These are phyloP conservation scores for Neodiprion pinetum DNA, from an alignment of 1,140 invertebrate species.

Conservation along the genomic window DNA sequence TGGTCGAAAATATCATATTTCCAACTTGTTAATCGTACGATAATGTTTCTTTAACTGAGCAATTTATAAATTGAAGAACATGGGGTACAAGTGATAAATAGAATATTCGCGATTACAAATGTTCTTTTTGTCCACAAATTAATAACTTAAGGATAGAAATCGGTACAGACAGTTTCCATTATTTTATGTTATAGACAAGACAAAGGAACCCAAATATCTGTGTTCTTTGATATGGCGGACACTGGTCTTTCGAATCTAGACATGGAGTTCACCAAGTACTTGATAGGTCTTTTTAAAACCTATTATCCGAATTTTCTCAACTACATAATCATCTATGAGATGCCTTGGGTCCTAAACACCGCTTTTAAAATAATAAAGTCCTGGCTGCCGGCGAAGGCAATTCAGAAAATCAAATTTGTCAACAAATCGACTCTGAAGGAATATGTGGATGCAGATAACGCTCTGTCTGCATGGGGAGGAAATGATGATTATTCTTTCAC, in stretches of 20 bases:
- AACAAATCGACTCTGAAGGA: constrained; percentile 79
- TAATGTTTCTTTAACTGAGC: neutral
- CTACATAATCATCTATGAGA: constrained; percentile 91
- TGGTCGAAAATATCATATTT: neutral
- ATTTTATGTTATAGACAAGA: constrained; percentile 65
- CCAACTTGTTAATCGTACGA: constrained; percentile 9
- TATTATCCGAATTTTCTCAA: constrained; percentile 93
- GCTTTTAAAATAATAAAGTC: constrained; percentile 93
- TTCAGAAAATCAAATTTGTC: constrained; percentile 90
- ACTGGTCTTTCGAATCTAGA: constrained; percentile 88
- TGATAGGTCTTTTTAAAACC: constrained; percentile 86
- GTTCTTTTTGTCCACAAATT: too few species aligned
- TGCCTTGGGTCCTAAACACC: constrained; percentile 94
- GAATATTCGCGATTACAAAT: too few species aligned
- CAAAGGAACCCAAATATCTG: constrained; percentile 78
- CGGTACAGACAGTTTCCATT: neutral
- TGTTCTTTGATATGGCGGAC: constrained; percentile 90
- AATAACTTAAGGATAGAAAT: too few species aligned
- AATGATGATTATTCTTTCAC: constrained; percentile 76
- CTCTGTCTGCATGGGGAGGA: constrained; percentile 85
- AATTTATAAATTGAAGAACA: neutral
- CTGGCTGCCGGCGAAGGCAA: constrained; percentile 86
- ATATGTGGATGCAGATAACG: constrained; percentile 77
- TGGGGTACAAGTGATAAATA: too few species aligned
- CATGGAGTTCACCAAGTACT: constrained; percentile 84